A percentile compares a stretch with the other conserved stretches of the same genome.
Evolutionary conservation across 1,140 invertebrate species (phyloP).

Genomic region (Bombus difficillimus): DNA sequence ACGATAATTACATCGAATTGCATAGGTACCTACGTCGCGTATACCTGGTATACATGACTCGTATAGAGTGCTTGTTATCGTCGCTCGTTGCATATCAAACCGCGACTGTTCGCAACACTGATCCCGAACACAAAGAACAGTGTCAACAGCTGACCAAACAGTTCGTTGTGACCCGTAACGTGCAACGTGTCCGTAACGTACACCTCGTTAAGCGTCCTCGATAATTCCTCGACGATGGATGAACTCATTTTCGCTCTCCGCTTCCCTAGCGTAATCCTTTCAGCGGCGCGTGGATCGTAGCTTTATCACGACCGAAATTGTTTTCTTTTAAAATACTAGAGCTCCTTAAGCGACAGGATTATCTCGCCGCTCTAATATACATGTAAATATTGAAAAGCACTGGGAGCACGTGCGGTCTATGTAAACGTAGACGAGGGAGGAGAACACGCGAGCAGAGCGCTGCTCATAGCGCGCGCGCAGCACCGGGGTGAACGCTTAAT

Average conservation of each 20-base stretch:
- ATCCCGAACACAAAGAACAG: conserved; percentile 6
- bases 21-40: background rate
- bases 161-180: background rate
- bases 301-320: background rate
- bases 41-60: background rate
- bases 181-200: background rate
- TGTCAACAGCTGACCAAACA: conserved; percentile 45
- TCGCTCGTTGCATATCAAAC: conserved; percentile 39
- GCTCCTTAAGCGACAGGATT: conserved; percentile 28
- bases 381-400: conserved; percentile 50
- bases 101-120: background rate
- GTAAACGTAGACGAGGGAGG: conserved; percentile 44
- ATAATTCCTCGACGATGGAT: background rate
- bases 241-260: background rate
- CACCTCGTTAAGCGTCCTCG: background rate
- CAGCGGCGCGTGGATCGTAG: background rate
- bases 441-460: conserved; percentile 17
- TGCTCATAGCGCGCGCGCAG: conserved; percentile 1
- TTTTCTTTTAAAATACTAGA: conserved; percentile 47
- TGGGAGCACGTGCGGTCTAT: conserved; percentile 36
- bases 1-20: background rate
- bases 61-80: conserved; percentile 34
- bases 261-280: background rate
- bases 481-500: conserved; percentile 48
- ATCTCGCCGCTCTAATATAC: conserved; percentile 36